Evolutionary conservation across 2,113 vertebrate species (phyloP).

Genomic region (Anguilla rostrata): DNA sequence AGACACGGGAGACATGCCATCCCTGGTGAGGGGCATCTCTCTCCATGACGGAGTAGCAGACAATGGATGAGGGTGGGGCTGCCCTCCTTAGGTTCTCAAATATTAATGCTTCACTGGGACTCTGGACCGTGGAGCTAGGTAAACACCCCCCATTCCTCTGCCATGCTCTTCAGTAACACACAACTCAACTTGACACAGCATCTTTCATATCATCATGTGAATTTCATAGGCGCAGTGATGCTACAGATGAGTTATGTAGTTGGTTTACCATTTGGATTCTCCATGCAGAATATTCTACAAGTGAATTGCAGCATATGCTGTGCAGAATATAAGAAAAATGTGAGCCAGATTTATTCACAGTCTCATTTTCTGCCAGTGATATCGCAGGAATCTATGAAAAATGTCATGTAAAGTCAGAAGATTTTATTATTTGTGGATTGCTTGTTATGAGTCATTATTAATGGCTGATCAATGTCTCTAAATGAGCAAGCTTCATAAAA

Average conservation of each 20-base stretch:
- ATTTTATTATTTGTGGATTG: not conserved
- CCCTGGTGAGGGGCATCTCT: conserved; percentile 50
- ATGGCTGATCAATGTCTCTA: too few species aligned
- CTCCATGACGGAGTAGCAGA: conserved; percentile 49
- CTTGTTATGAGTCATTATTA: too few species aligned
- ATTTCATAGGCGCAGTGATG: not conserved
- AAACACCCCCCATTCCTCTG: conserved; percentile 12
- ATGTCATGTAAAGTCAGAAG: too few species aligned
- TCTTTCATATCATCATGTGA: not conserved
- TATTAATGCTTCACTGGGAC: conserved; percentile 59
- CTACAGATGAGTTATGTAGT: not conserved
- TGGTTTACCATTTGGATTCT: not conserved
- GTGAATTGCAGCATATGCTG: too few species aligned
- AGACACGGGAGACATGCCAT: conserved; percentile 42
- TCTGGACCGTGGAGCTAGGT: conserved; percentile 40
- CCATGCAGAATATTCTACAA: not conserved
- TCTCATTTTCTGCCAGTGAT: too few species aligned
- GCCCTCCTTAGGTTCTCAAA: conserved; percentile 53
- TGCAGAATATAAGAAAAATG: too few species aligned
- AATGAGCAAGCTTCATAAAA: not conserved
- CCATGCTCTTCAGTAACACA: conserved; percentile 9
- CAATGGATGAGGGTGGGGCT: conserved; percentile 61
- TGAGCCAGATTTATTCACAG: too few species aligned
- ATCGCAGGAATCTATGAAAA: too few species aligned
- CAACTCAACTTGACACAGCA: not conserved